Evolutionary conservation across 1,140 invertebrate genomes (phyloP).

Genomic region (Trachymyrmex cornetzi): DNA sequence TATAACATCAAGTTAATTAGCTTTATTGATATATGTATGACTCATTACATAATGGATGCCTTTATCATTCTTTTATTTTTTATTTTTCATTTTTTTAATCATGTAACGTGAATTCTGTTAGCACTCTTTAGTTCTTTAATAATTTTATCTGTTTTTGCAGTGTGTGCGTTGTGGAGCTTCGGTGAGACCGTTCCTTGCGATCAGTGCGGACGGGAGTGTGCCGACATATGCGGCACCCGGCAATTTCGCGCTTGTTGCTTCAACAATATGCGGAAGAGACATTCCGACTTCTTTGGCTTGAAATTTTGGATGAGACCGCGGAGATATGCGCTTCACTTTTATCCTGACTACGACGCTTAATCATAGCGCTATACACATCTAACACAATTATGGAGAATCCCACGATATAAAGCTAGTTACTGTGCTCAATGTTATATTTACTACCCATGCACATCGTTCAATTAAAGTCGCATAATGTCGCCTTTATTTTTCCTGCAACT

Average conservation of each 20-base stretch:
- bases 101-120: too few relatives aligned
- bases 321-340: slow-evolving; percentile 60
- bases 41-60: too few relatives aligned
- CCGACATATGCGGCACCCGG: slow-evolving; percentile 87
- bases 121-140: not conserved
- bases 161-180: slow-evolving; percentile 77
- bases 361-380: not conserved
- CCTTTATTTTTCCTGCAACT: not conserved
- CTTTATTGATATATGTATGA: too few relatives aligned
- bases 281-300: slow-evolving; percentile 63
- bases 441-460: not conserved
- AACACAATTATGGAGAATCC: slow-evolving; percentile 4
- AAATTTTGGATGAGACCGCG: slow-evolving; percentile 74
- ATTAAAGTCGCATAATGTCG: slow-evolving; percentile 20
- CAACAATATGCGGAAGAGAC: slow-evolving; percentile 88
- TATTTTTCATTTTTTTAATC: too few relatives aligned
- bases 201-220: slow-evolving; percentile 88
- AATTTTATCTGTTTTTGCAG: slow-evolving; percentile 62
- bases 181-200: slow-evolving; percentile 86
- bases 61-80: too few relatives aligned
- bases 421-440: slow-evolving; percentile 30
- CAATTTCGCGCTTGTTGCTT: slow-evolving; percentile 89
- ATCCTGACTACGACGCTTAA: slow-evolving; percentile 69
- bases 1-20: too few relatives aligned
- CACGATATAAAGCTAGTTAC: slow-evolving; percentile 26